Conservation (phyloP, 64 coral and sea anemone genomes). For the Exaiptasia diaphana region DNA sequence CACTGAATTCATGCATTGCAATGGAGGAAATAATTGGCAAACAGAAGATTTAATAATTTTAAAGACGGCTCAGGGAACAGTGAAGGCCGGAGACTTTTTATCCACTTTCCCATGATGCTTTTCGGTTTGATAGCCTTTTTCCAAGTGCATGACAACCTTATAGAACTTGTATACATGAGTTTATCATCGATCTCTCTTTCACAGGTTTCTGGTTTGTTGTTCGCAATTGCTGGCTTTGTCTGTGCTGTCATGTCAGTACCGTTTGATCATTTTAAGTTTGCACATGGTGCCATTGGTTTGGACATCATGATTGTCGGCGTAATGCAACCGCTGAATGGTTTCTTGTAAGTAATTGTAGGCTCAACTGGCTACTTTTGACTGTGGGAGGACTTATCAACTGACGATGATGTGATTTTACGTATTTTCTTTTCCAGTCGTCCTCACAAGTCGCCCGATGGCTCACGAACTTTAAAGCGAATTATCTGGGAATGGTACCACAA, state of each 20-base stretch:
- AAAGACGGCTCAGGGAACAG: too few relatives aligned
- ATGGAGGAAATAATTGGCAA: too few relatives aligned
- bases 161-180: too few relatives aligned
- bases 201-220: slow-evolving; percentile 74
- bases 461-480: slow-evolving; percentile 36
- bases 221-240: slow-evolving; percentile 61
- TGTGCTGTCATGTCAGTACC: slow-evolving; percentile 81
- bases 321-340: slow-evolving; percentile 79
- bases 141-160: too few relatives aligned
- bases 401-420: not conserved
- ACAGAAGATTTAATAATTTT: too few relatives aligned
- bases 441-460: slow-evolving; percentile 64
- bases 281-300: slow-evolving; percentile 71
- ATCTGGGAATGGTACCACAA: slow-evolving; percentile 92
- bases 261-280: slow-evolving; percentile 96
- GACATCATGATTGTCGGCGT: slow-evolving; percentile 83
- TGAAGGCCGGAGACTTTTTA: too few relatives aligned
- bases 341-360: slow-evolving; percentile 70
- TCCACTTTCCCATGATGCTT: too few relatives aligned
- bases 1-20: too few relatives aligned
- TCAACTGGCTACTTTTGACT: not conserved
- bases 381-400: not conserved
- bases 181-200: too few relatives aligned
- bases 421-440: slow-evolving; percentile 67
- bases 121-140: too few relatives aligned